Evolutionary conservation across 2,797 vertebrate genomes (phyloP), one percentile per base, ranked within the genome.

Genomic region (Anomalospiza imberbis): DNA sequence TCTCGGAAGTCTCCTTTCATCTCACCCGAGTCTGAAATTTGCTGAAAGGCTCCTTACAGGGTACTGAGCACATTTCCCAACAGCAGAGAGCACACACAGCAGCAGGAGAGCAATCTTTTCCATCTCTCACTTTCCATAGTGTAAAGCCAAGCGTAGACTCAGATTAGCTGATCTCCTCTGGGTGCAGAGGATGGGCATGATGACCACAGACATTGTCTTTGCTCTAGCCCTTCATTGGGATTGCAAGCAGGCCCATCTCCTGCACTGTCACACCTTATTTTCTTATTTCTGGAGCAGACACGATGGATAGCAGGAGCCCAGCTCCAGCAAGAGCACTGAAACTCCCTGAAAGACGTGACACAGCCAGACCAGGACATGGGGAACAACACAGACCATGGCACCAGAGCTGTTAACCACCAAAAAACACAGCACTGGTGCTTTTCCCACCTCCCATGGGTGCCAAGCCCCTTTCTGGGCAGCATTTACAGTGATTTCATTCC

Each of bases 1-100:
- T 92, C 75, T 95, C 7, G 0, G 74, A 95, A 94, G 54, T 65
- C 65, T 92, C 62, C n/a, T 95, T 92, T 93, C 34, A 91, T 74
- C 50, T 89, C 2, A 0, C 55, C 84, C 26, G 55, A 78, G 66
- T 26, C 89, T 89, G 78, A 89, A 85, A 48, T 88, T 83, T 80
- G 26, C 78, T 92, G 58, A 73, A 92, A 94, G 75, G 58, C 25
- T 79, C 75, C n/a, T 85, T 40, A 31, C 65, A 67, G 81, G 34
- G 21, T 36, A 2, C 50, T 50, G 61, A 85, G 45, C 3, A 1
- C 26, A 29, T 85, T 89, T 66, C 67, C 72, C 68, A 47, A 26
- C 75, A 60, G 18, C 76, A 75, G 34, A 66, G 45, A 81, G 73
- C 62, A 48, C 65, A 62, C 1, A 2, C n/a, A 57, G 61, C 36